Conservation (phyloP, 2,797 vertebrate species). For the Mus spretus region DNA sequence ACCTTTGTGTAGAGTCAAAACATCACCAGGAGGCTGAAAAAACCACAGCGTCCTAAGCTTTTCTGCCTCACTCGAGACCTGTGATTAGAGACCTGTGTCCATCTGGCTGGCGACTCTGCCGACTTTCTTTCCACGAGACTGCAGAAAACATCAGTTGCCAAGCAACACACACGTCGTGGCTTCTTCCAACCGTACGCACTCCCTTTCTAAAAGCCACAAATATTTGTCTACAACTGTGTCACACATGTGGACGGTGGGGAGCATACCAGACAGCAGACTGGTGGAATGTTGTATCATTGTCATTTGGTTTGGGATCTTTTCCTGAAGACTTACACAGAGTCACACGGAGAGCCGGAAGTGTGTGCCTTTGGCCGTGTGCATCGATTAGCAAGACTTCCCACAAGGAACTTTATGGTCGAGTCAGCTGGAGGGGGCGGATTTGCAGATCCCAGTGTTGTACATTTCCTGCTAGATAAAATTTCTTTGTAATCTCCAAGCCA, state of each 20-base stretch:
- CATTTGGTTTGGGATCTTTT: background rate
- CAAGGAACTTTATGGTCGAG: too few species aligned
- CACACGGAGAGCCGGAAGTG: too few species aligned
- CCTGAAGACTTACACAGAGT: background rate
- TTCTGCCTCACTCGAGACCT: background rate
- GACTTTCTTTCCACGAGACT: background rate
- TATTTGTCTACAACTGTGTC: conserved; percentile 47
- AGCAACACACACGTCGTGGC: background rate
- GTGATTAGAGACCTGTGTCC: background rate
- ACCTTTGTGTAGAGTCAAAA: conserved; percentile 62
- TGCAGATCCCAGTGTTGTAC: background rate
- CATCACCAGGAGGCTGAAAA: conserved; percentile 29
- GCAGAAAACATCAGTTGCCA: conserved; percentile 61
- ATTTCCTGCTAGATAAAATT: background rate
- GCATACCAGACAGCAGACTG: background rate
- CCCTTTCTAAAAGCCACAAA: background rate
- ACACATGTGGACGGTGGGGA: conserved; percentile 1
- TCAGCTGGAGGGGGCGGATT: rapidly evolving
- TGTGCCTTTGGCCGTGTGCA: background rate
- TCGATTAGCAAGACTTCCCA: background rate
- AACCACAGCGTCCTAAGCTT: conserved; percentile 7
- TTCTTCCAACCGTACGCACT: conserved; percentile 48
- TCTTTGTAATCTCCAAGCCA: background rate
- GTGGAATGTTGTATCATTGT: too few species aligned
- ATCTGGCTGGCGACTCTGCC: conserved; percentile 44